phyloP scores from a whole-genome alignment of 2,888 invertebrate species.

The Metalampra italica region DNA sequence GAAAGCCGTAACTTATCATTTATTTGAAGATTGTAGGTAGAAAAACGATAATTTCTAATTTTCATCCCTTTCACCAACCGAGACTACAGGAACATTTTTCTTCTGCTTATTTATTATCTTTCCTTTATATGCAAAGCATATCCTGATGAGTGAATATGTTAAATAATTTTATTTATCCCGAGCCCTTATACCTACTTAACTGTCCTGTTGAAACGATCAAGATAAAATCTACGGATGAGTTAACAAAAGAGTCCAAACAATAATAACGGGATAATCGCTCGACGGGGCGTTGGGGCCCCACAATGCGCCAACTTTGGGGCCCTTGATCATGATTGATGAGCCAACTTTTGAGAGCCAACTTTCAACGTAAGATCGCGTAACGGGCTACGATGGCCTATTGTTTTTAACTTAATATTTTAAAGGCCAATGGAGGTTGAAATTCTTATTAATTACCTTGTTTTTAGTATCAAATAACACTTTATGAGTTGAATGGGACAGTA shows the following conservation, averaged over 20 bases:
- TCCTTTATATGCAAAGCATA: background rate
- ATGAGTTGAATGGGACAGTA: too few relatives aligned
- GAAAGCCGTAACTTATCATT: too few relatives aligned
- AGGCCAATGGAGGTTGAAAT: conserved; percentile 4
- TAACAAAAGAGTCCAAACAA: conserved; percentile 33
- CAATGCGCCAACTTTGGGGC: conserved; percentile 31
- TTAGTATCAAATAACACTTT: too few relatives aligned
- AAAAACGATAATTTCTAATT: too few relatives aligned
- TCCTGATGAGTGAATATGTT: background rate
- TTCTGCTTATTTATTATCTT: background rate
- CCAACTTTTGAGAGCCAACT: conserved; percentile 18
- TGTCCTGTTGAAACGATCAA: conserved; percentile 17
- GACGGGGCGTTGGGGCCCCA: conserved; percentile 20
- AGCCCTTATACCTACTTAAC: conserved; percentile 11
- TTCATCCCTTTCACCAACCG: too few relatives aligned
- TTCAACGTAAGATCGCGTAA: conserved; percentile 8
- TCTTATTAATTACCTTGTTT: conserved; percentile 1
- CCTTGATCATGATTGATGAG: conserved; percentile 34
- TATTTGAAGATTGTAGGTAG: too few relatives aligned
- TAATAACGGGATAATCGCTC: conserved; percentile 30
- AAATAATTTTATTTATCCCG: conserved; percentile 1
- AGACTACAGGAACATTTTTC: too few relatives aligned
- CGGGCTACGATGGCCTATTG: conserved; percentile 6
- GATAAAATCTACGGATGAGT: conserved; percentile 23
- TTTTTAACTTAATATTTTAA: background rate